Percentiles rank a stretch among this genome's conserved stretches.
These are phyloP conservation scores for Phacellophora camtschatica DNA, from an alignment of 30 jellyfish, hydroid and myxozoan genomes.

Conservation along the genomic window DNA sequence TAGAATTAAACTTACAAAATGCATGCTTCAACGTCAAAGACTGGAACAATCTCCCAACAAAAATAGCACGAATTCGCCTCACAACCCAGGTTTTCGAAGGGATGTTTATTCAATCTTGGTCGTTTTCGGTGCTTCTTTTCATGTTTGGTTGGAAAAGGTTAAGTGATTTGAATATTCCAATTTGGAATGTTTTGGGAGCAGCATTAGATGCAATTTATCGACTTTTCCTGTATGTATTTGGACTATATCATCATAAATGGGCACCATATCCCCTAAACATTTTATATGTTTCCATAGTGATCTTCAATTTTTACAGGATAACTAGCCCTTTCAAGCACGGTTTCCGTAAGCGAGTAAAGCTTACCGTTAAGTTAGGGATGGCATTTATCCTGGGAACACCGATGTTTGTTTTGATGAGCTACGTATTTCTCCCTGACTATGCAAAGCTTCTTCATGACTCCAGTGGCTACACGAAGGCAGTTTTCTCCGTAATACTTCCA, in stretches of 20 bases:
- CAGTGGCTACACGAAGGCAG: conserved; percentile 23
- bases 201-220: conserved; percentile 39
- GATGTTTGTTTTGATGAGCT: conserved; percentile 46
- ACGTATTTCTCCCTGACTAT: conserved; percentile 31
- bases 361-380: conserved; percentile 41
- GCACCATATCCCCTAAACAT: conserved; percentile 40
- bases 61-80: conserved; percentile 6
- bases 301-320: conserved; percentile 40
- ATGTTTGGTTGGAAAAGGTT: conserved; percentile 32
- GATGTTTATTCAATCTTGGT: conserved; percentile 49
- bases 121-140: conserved; percentile 16
- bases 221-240: conserved; percentile 29
- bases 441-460: conserved; percentile 21
- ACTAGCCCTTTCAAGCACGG: conserved; percentile 6
- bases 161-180: conserved; percentile 18
- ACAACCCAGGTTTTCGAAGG: conserved; percentile 69
- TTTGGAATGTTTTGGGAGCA: conserved; percentile 54
- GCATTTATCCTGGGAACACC: conserved; percentile 40
- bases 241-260: conserved; percentile 30
- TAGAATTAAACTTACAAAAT: conserved; percentile 39
- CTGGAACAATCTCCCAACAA: conserved; percentile 42
- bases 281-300: conserved; percentile 9
- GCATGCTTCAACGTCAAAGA: conserved; percentile 39
- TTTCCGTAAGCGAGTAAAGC: neutral
- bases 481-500: conserved; percentile 41